Percentiles rank a stretch among this genome's conserved stretches.
Evolutionary conservation across 2,113 vertebrate genomes (phyloP).

Genomic region (Procavia capensis): DNA sequence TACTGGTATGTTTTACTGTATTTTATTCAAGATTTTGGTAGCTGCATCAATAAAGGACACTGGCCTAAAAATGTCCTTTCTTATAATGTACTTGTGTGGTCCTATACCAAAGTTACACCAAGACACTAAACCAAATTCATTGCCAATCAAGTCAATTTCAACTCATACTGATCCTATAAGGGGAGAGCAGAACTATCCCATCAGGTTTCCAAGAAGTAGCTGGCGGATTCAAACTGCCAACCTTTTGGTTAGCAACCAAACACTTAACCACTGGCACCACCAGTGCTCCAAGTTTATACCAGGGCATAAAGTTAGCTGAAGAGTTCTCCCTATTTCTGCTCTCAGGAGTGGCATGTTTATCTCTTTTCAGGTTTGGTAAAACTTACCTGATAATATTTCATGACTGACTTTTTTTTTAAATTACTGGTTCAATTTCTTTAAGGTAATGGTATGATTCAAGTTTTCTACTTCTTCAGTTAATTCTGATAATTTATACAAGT

Average conservation of each 20-base stretch:
- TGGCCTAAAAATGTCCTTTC: not conserved
- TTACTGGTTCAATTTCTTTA: not conserved
- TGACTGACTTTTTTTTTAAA: not conserved
- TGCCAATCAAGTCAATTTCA: no score
- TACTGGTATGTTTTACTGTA: not conserved
- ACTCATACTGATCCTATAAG: no score
- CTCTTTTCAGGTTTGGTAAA: not conserved
- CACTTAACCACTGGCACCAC: no score
- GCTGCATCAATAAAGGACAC: not conserved
- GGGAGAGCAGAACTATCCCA: no score
- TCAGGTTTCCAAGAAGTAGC: no score
- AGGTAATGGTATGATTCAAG: not conserved
- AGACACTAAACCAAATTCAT: not conserved
- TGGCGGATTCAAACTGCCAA: no score
- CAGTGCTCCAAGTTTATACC: no score
- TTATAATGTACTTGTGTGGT: not conserved
- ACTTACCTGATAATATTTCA: not conserved
- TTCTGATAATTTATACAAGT: not conserved
- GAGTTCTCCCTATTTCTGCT: not conserved
- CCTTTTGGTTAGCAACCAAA: no score
- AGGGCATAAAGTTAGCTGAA: not conserved
- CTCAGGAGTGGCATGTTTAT: not conserved
- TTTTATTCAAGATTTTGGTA: constrained; percentile 9
- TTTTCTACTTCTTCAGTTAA: not conserved
- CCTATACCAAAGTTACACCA: not conserved